Conservation (phyloP, 2,113 vertebrate genomes). For the Pandion haliaetus region DNA sequence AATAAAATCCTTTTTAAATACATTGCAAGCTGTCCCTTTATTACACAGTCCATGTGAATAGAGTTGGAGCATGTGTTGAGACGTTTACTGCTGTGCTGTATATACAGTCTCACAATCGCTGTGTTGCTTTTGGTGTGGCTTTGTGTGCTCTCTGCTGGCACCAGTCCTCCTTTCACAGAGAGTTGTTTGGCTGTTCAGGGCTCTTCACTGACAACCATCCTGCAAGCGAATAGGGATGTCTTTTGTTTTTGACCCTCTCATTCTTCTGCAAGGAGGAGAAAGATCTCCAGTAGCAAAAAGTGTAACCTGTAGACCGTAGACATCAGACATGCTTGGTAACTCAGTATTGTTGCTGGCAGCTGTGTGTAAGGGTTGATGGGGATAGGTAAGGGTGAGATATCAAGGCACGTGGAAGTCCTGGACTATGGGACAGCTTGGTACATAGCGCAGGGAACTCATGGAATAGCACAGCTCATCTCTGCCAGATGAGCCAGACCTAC, state of each 20-base stretch:
- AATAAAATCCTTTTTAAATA: not conserved
- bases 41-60: slow-evolving; percentile 68
- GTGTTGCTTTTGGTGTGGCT: not conserved
- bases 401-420: not conserved
- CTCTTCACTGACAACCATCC: not conserved
- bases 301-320: not conserved
- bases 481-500: not conserved
- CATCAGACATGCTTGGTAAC: not conserved
- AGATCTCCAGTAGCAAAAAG: not conserved
- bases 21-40: slow-evolving; percentile 42
- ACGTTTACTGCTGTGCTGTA: not conserved
- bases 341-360: not conserved
- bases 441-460: not conserved
- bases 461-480: not conserved
- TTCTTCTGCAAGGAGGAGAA: not conserved
- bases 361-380: not conserved
- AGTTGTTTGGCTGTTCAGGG: not conserved
- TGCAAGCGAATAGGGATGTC: too few species aligned
- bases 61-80: slow-evolving; percentile 68
- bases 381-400: not conserved
- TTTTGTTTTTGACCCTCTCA: not conserved
- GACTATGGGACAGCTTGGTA: not conserved
- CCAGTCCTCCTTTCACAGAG: not conserved
- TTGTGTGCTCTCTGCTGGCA: not conserved
- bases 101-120: not conserved